A percentile compares a stretch with the other conserved stretches of the same genome.
Evolutionary conservation across 1,140 invertebrate species (phyloP).

Genomic region (Procambarus virginalis): DNA sequence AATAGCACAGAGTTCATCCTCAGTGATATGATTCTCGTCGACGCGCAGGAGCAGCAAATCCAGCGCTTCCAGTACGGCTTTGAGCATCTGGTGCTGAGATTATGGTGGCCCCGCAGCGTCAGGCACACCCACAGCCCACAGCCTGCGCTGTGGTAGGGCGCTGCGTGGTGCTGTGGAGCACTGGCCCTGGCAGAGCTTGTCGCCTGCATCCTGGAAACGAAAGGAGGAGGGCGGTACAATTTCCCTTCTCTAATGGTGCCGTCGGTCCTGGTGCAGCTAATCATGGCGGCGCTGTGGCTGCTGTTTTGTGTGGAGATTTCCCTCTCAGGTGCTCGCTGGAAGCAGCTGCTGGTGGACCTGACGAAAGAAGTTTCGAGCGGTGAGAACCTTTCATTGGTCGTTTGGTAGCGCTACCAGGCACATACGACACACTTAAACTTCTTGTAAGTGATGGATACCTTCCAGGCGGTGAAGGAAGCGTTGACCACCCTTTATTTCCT

Average conservation of each 20-base stretch:
- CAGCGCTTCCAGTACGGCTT: not conserved
- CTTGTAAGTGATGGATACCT: not conserved
- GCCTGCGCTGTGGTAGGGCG: not conserved
- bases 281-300: not conserved
- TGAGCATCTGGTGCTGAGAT: not conserved
- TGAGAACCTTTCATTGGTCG: too few species aligned
- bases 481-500: not conserved
- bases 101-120: not conserved
- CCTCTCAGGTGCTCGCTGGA: not conserved
- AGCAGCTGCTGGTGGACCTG: not conserved
- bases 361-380: not conserved
- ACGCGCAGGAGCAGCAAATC: not conserved
- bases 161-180: not conserved
- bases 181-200: too few species aligned
- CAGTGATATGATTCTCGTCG: not conserved
- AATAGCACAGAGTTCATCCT: not conserved
- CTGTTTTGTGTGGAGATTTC: not conserved
- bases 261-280: not conserved
- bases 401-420: not conserved
- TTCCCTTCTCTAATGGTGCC: too few species aligned
- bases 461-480: not conserved
- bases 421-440: not conserved
- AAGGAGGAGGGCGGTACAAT: too few species aligned
- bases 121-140: not conserved
- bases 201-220: too few species aligned